Evolutionary conservation across 2,797 vertebrate species (phyloP), one percentile per base, ranked within the genome.

Genomic region (Lepilemur septentrionalis): DNA sequence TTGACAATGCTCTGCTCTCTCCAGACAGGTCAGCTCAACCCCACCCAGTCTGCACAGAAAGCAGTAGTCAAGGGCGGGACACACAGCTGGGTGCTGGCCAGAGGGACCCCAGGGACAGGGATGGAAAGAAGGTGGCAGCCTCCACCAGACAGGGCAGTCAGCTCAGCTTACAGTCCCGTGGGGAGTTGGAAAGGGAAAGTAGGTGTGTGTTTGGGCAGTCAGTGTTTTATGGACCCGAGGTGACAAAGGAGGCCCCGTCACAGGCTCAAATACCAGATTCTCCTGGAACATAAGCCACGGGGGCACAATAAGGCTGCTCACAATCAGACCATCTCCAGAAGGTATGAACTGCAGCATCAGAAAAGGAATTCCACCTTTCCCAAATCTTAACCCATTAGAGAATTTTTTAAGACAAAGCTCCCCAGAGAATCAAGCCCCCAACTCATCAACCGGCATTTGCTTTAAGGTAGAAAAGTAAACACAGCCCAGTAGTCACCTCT

Each of bases 141-240:
- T 83, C 48, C 0, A 0, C 18, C 0, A 22, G 43, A n/a, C 7
- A 7, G 0, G 2, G 35, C 2, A 0, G 0, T 28, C 30, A 0
- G 57, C 17, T n/a, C 7, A 7, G 76, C 2, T 2, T 11, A 5
- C 0, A 61, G 32, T 6, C 38, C 5, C 0, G 10, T 2, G 48
- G 15, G 35, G 18, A 50, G 30, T n/a, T 1, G 20, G 10, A 41
- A 61, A 52, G 23, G 59, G 73, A 32, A 75, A 18, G 9, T 32
- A 30, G 7, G 2, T n/a, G 43, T 20, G 28, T 20, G 43, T 1
- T 63, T 3, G 59, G 69, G 69, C 43, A 28, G 48, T 38, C 0
- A 7, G 4, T 25, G 48, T 0, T 3, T 18, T 20, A 35, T 0
- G 6, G 17, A 35, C 13, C 23, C 3, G 4, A 43, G 23, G 48